Evolutionary conservation across 1,140 invertebrate genomes (phyloP), one percentile per base, ranked within the genome.

Genomic region (Sitophilus oryzae): DNA sequence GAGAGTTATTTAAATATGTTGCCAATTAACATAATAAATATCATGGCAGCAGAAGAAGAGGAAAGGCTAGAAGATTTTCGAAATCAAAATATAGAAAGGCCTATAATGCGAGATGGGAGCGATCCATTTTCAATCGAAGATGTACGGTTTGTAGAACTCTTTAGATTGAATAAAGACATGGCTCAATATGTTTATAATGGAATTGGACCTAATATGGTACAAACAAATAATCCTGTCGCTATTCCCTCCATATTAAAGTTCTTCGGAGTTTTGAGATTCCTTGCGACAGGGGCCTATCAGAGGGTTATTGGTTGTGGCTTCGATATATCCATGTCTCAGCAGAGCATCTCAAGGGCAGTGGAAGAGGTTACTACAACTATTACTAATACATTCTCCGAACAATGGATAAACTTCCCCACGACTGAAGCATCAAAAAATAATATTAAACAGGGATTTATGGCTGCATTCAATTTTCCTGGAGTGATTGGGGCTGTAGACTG

Each of bases 401-500:
- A 36, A 21, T 40, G 35, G 44, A 36, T 54, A 23, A 35, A 54
- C 15, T 55, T 49, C 35, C 53, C 45, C 2, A 9, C 9, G 19
- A 48, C 45, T 5, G 10, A 3, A 3, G 45, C 18, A 25, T 18
- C 25, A n/a, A 55, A 15, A 48, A 55, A 23, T 20, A 25, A 3
- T 9, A 36, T 55, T 19, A 55, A 49, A 41, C 3, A 2, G 19
- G 58, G 60, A 20, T 66, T 65, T 59, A 66, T 59, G 40, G 50
- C 56, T 58, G 53, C 55, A 10, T 55, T 53, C 25, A 19, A 25
- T 5, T 65, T 67, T 40, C 67, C 66, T 18, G 57, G 48, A 9
- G 48, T 62, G 8, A 43, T 71, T 15, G 69, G 66, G 11, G 59
- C 62, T 23, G 64, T 71, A 41, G 60, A 68, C 62, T 53, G 60